Evolutionary conservation across 2,797 vertebrate genomes (phyloP), one percentile per base, ranked within the genome.

Genomic region (Peromyscus nudipes): DNA sequence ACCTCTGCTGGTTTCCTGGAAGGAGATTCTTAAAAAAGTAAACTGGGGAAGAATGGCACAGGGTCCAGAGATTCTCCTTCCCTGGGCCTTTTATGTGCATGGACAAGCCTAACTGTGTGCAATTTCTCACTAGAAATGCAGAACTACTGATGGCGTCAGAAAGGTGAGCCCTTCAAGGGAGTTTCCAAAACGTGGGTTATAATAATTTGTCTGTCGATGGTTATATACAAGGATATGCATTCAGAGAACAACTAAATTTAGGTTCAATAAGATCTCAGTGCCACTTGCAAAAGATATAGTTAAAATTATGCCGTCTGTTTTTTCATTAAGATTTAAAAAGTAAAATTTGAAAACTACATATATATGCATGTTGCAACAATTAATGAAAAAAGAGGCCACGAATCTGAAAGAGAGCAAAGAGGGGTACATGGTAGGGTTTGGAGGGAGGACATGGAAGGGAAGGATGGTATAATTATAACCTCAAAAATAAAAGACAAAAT

Each of bases 241-340:
- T 95, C 90, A 91, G n/a, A 55, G 29, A 91, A 89, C 8, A 17
- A 57, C 60, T 40, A 60, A 25, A 57, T 85, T 91, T 82, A 86
- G 84, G 21, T 79, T 73, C 34, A 96, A 69, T 62, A 77, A 31
- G 23, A 19, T 77, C 16, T 93, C 37, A 79, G 29, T 64, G 37
- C 55, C 34, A 31, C 95, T 95, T 91, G 34, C 17, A 52, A 86
- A 73, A 96, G 34, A 82, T 25, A 64, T 12, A 62, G 40, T 73
- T 94, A 95, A 91, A 95, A 94, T 55, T 65, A 9, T 76, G 25
- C 49, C 49, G 60, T 76, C 46, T 46, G 52, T 84, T 93, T 93
- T 94, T 95, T 80, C 80, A 83, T 65, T 62, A 93, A 97, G 92
- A 83, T 89, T 89, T 84, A 88, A 93, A 94, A 67, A 19, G 27